Evolutionary conservation across 2,888 invertebrate species (phyloP).

Genomic region (Cryptus armator): DNA sequence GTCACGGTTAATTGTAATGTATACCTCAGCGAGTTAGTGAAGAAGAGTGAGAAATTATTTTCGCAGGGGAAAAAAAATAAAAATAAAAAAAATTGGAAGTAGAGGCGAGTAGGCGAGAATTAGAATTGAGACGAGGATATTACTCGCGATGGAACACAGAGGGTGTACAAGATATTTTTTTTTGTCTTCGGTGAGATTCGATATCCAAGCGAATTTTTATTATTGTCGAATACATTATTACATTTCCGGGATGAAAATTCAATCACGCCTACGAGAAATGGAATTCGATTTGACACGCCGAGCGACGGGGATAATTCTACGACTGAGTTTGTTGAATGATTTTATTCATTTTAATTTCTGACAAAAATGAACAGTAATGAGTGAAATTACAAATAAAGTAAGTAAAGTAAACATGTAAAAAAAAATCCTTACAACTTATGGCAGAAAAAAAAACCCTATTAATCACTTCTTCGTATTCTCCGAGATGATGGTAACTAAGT

Average conservation of each 20-base stretch:
- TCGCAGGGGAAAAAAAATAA: not conserved
- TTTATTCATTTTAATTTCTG: too few species aligned
- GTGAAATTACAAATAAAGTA: too few species aligned
- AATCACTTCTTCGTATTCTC: not conserved
- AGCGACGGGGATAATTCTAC: too few species aligned
- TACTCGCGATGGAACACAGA: conserved; percentile 1
- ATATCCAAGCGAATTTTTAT: conserved; percentile 23
- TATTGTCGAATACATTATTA: conserved; percentile 23
- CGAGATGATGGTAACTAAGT: not conserved
- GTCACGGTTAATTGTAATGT: conserved; percentile 31
- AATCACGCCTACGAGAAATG: conserved; percentile 30
- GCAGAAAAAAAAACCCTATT: too few species aligned
- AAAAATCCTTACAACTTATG: too few species aligned
- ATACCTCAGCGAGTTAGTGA: conserved; percentile 15
- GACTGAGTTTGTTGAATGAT: not conserved
- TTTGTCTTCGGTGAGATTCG: conserved; percentile 35
- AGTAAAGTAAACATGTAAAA: too few species aligned
- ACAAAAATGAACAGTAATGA: too few species aligned
- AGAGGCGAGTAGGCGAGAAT: conserved; percentile 31
- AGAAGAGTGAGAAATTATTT: conserved; percentile 34
- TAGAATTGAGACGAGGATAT: conserved; percentile 44
- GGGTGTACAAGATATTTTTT: conserved; percentile 9
- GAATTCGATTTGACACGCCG: not conserved
- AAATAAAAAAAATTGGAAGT: not conserved
- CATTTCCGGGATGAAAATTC: conserved; percentile 51